phyloP scores from a whole-genome alignment of 1,140 invertebrate genomes.

The Charaxes varanes region DNA sequence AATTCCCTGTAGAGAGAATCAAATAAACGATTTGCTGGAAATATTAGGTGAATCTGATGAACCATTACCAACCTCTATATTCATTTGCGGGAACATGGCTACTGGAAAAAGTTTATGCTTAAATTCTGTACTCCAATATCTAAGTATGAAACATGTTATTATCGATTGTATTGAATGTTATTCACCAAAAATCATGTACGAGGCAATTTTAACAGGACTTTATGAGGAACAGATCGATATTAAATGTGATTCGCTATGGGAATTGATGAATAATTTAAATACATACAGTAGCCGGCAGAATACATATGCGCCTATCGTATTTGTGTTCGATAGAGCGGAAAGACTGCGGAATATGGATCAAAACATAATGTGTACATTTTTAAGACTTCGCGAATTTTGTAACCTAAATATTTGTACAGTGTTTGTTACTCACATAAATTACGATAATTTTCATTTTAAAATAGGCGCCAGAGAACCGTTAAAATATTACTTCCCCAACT shows the following conservation, averaged over 20 bases:
- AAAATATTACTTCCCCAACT: slow-evolving; percentile 86
- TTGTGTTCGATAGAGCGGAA: slow-evolving; percentile 88
- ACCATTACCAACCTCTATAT: slow-evolving; percentile 78
- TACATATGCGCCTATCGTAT: slow-evolving; percentile 71
- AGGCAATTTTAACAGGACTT: slow-evolving; percentile 82
- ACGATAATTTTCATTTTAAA: slow-evolving; percentile 85
- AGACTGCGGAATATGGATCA: slow-evolving; percentile 82
- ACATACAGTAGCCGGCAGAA: slow-evolving; percentile 33
- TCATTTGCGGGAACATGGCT: slow-evolving; percentile 85
- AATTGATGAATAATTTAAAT: slow-evolving; percentile 79
- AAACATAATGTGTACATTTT: slow-evolving; percentile 78
- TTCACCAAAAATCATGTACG: slow-evolving; percentile 83
- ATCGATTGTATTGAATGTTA: slow-evolving; percentile 91
- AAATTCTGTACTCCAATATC: slow-evolving; percentile 73
- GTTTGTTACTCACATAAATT: slow-evolving; percentile 84
- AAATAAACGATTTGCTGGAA: slow-evolving; percentile 76
- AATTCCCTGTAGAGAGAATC: slow-evolving; percentile 76
- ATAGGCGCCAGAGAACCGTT: slow-evolving; percentile 84
- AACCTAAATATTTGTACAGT: slow-evolving; percentile 83
- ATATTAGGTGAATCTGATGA: slow-evolving; percentile 76
- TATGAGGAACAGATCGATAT: slow-evolving; percentile 47
- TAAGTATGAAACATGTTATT: slow-evolving; percentile 77
- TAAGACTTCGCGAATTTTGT: slow-evolving; percentile 84
- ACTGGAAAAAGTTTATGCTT: slow-evolving; percentile 87
- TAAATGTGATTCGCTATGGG: slow-evolving; percentile 83